Base-by-base conservation (phyloP, 1,140 invertebrate species). In the Phthorimaea operculella region DNA sequence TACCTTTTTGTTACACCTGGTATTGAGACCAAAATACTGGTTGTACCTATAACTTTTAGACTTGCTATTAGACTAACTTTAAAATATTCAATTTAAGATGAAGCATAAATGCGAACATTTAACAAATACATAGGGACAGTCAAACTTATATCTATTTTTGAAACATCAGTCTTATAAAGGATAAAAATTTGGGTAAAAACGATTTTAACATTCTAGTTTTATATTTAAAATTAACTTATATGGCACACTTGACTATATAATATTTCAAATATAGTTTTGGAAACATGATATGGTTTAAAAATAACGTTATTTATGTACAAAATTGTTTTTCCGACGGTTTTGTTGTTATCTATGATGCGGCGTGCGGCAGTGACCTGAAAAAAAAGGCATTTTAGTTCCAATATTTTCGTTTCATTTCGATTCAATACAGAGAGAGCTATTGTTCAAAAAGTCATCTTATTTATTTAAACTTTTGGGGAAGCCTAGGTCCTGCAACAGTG, bases 331-430 rank as follows among this genome's bases (percentile, higher is more conserved):
- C 52, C 45, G 62, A 28, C 21, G 48, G 33, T 57, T 44, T 55
- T 50, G 54, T 63, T 63, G 72, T 75, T 81, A 83, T 75, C 78
- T 83, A 59, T 81, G 74, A 51, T 83, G 78, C 47, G 80, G 78
- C 2, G 78, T 83, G 36, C 80, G 71, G 60, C 80, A 83, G 59
- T 81, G 76, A 16, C 78, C 78, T 81, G 74, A 42, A 76, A 82
- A 51, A 63, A 53, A 60, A 50, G 53, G 52, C 16, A 47, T 15
- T 47, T 47, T 3, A 15, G 9, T 18, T n/a, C 11, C 14, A 45
- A 47, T 4, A 28, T 28, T 28, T 28, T 28, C 21, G 21, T 28
- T 28, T 28, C 21, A 28, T 28, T 28, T 28, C 2, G 6, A 28
- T 28, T 6, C 6, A 6, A 28, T 28, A 28, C 21, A 28, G 21